Percentiles rank a stretch among this genome's conserved stretches.
Conservation (phyloP, 1,140 invertebrate genomes). For the Tetramorium parvispinum region DNA sequence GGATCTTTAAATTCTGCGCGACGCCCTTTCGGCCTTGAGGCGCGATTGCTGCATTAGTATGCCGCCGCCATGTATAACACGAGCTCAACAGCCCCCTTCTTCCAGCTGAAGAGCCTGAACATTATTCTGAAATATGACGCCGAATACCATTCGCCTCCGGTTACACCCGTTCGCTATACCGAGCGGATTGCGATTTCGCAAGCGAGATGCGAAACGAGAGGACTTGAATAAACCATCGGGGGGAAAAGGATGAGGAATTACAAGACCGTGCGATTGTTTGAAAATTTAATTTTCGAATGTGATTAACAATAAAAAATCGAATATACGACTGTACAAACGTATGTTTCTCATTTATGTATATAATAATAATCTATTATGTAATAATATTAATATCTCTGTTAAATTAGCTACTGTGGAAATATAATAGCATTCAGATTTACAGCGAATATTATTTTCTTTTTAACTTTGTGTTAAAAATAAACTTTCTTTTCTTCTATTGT, state of each 20-base stretch:
- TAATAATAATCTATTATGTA: neutral
- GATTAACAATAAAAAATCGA: neutral
- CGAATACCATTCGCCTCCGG: slow-evolving; percentile 77
- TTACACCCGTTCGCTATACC: slow-evolving; percentile 67
- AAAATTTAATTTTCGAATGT: neutral
- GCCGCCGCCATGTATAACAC: slow-evolving; percentile 61
- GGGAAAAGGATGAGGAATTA: neutral
- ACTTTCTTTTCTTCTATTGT: neutral
- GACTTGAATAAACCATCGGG: slow-evolving; percentile 18
- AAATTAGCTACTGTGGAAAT: neutral
- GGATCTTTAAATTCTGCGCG: slow-evolving; percentile 32
- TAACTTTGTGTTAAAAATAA: neutral
- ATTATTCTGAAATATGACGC: slow-evolving; percentile 80
- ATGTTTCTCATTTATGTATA: neutral
- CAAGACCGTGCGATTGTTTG: neutral
- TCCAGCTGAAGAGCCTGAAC: slow-evolving; percentile 68
- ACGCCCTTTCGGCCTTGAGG: slow-evolving; percentile 41
- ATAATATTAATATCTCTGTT: too few relatives aligned
- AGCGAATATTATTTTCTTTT: neutral
- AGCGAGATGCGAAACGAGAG: slow-evolving; percentile 31
- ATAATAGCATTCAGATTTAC: neutral
- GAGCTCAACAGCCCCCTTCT: slow-evolving; percentile 54
- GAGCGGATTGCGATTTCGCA: slow-evolving; percentile 72
- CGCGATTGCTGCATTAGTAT: slow-evolving; percentile 68
- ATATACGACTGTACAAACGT: neutral